phyloP scores from a whole-genome alignment of 2,113 vertebrate species.

The Arizona elegans region DNA sequence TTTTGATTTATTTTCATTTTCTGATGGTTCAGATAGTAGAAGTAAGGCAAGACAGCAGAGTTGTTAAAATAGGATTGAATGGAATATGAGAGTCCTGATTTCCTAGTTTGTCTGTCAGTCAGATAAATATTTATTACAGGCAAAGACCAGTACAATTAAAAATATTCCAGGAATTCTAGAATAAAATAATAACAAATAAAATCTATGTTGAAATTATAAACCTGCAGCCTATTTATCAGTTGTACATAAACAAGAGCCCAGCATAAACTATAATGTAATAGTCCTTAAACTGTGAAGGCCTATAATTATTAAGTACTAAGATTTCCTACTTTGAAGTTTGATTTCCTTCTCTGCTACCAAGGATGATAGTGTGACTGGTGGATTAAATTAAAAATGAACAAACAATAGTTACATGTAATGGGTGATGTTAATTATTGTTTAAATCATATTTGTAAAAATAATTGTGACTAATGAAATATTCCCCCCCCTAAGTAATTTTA shows the following conservation, averaged over 20 bases:
- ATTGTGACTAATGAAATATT: not conserved
- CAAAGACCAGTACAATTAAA: too few relatives aligned
- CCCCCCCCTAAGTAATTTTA: not conserved
- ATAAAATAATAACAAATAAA: too few relatives aligned
- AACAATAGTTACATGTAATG: not conserved
- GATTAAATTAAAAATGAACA: not conserved
- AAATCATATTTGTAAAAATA: not conserved
- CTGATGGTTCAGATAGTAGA: not conserved
- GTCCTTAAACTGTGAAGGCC: too few relatives aligned
- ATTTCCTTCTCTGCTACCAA: not conserved
- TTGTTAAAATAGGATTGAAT: not conserved
- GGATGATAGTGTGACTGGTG: not conserved
- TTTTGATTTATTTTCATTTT: not conserved
- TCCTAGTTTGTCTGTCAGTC: not conserved
- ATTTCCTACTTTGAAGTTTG: not conserved
- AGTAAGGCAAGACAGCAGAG: not conserved
- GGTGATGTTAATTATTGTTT: not conserved
- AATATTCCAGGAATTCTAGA: too few relatives aligned
- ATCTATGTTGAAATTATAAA: too few relatives aligned
- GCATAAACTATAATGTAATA: too few relatives aligned
- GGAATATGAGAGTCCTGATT: not conserved
- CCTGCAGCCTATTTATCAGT: too few relatives aligned
- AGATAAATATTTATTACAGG: too few relatives aligned
- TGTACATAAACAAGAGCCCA: too few relatives aligned
- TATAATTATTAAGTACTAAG: too few relatives aligned